A percentile compares a stretch with the other conserved stretches of the same genome.
These are phyloP conservation scores for Eriosoma lanigerum DNA, from an alignment of 1,140 invertebrate species.

Conservation along the genomic window DNA sequence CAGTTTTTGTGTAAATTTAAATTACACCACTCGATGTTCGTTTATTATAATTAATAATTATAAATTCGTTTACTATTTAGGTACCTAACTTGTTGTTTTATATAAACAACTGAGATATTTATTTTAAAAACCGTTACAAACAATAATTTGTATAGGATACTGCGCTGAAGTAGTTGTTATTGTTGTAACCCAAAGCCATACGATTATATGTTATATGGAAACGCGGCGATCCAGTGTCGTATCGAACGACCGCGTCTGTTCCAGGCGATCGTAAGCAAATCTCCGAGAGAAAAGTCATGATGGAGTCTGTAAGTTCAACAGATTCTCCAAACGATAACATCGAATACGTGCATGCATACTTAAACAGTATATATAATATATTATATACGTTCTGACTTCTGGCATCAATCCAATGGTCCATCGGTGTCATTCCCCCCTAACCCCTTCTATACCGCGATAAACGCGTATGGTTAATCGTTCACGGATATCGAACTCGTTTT, in stretches of 20 bases:
- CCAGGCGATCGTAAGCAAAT: neutral
- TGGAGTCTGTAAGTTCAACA: neutral
- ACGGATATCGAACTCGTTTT: neutral
- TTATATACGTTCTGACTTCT: neutral
- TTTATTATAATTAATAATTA: no score
- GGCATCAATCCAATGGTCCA: slow-evolving; percentile 30
- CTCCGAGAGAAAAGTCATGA: neutral
- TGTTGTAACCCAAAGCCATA: no score
- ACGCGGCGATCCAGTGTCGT: no score
- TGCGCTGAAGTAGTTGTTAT: no score
- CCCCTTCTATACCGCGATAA: neutral
- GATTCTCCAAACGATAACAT: slow-evolving; percentile 2
- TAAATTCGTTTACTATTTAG: no score
- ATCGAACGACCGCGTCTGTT: neutral
- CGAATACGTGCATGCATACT: slow-evolving; percentile 21
- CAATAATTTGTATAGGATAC: no score
- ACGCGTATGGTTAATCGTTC: neutral
- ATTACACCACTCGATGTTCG: no score
- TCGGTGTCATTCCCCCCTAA: neutral
- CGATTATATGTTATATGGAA: no score
- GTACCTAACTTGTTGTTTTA: no score
- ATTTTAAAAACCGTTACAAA: no score
- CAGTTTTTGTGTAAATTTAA: no score
- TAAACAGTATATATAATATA: neutral
- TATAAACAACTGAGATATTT: no score